Percentiles rank a stretch among this genome's conserved stretches.
Conservation (phyloP, 2,797 vertebrate genomes). For the Parambassis ranga region DNA sequence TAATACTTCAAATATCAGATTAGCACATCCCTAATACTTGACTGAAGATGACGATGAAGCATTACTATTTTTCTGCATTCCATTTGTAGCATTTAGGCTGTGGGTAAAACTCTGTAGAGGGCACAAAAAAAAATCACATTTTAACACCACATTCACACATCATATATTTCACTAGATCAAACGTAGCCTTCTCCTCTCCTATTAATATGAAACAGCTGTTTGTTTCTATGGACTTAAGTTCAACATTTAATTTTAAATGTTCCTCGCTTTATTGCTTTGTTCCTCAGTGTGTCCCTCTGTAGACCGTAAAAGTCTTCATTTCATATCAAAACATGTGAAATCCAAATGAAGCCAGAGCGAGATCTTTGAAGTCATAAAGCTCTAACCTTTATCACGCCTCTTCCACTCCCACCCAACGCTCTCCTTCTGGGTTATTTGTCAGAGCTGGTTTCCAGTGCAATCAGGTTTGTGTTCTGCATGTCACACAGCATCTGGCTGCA, state of each 20-base stretch:
- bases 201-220: not conserved
- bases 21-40: no score
- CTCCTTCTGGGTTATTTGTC: not conserved
- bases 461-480: slow-evolving; percentile 40
- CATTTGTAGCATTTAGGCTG: no score
- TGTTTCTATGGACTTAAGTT: not conserved
- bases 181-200: no score
- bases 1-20: no score
- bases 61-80: no score
- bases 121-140: no score
- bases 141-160: no score
- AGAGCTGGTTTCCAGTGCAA: slow-evolving; percentile 11
- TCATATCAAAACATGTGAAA: slow-evolving; percentile 2
- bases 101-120: no score
- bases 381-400: not conserved
- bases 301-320: not conserved
- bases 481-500: slow-evolving; percentile 18
- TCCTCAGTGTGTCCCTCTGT: not conserved
- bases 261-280: slow-evolving; percentile 18
- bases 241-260: not conserved
- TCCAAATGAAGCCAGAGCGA: not conserved
- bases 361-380: not conserved
- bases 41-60: no score
- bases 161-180: no score
- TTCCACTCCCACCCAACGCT: not conserved